Evolutionary conservation across 2,113 vertebrate species (phyloP).

Genomic region (Orientallactaga bullata): DNA sequence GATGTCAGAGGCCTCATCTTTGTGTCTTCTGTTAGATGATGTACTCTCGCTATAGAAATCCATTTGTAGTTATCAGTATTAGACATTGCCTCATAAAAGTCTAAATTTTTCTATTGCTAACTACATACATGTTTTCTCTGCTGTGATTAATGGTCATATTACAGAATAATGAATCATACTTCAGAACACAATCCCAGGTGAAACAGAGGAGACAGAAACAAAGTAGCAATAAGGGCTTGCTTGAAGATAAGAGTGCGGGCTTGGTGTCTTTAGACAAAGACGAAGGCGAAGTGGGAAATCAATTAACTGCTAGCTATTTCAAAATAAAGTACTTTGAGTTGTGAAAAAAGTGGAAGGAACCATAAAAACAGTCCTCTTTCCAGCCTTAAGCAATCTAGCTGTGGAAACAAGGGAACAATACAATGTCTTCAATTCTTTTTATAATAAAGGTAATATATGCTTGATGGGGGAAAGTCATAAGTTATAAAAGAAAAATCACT

Average conservation of each 20-base stretch:
- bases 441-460: conserved; percentile 12
- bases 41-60: conserved; percentile 26
- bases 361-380: conserved; percentile 8
- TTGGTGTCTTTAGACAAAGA: conserved; percentile 16
- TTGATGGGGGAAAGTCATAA: conserved; percentile 6
- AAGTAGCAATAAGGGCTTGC: conserved; percentile 6
- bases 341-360: neutral
- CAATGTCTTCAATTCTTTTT: conserved; percentile 9
- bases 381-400: neutral
- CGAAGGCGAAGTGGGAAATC: conserved; percentile 40
- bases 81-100: conserved; percentile 11
- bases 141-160: conserved; percentile 50
- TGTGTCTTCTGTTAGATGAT: conserved; percentile 52
- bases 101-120: conserved; percentile 22
- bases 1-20: conserved; percentile 56
- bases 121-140: conserved; percentile 20
- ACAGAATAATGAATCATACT: conserved; percentile 37
- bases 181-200: neutral
- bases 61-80: neutral
- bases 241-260: neutral
- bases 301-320: conserved; percentile 45
- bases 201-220: conserved; percentile 52
- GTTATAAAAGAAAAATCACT: conserved; percentile 3
- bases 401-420: neutral
- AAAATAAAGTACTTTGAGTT: neutral